Base-by-base conservation (phyloP, 1,140 invertebrate species). In the Drosophila lacertosa region DNA sequence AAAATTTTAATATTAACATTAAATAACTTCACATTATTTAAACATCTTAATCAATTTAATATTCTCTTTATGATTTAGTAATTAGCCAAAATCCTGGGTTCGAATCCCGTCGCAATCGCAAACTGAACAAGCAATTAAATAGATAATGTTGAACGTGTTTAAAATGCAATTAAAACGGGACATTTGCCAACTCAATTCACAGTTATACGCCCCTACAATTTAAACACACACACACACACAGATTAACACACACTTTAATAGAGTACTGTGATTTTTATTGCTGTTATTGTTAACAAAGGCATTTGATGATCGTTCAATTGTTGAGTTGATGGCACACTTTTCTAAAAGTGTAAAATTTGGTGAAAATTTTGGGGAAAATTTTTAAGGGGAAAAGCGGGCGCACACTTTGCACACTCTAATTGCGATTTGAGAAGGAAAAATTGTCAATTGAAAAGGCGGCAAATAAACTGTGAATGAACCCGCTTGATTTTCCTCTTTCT, bases 341-440 rank as follows among this genome's bases (percentile, higher is more conserved):
- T 54, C 50, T 72, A 20, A 35, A 13, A 26, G 5, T 22, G 22
- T 58, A 3, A 40, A 83, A 81, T 73, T 42, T n/a, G n/a, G 7
- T 22, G 22, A 58, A n/a, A 40, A 83, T 77, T 73, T 42, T 64
- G 39, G 72, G 63, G 75, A 80, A 80, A 62, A 62, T 37, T 69
- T 72, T 48, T 75, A 77, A 73, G 35, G 74, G 39, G 18, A 64
- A 68, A 78, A 65, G 75, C 66, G 75, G 80, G 80, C 80, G 80
- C 80, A 75, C 66, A 77, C 75, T 72, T 53, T 70, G 37, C n/a
- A 40, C n/a, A 40, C 69, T 71, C 77, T 86, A 81, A 84, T 84
- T 84, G 76, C 80, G 24, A 86, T 84, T 75, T 83, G 79, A 82
- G 75, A 84, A 75, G 44, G 75, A 59, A 83, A 84, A 74, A 84